These are phyloP conservation scores for Phortica okadai DNA, from an alignment of 2,888 invertebrate species.

Conservation along the genomic window DNA sequence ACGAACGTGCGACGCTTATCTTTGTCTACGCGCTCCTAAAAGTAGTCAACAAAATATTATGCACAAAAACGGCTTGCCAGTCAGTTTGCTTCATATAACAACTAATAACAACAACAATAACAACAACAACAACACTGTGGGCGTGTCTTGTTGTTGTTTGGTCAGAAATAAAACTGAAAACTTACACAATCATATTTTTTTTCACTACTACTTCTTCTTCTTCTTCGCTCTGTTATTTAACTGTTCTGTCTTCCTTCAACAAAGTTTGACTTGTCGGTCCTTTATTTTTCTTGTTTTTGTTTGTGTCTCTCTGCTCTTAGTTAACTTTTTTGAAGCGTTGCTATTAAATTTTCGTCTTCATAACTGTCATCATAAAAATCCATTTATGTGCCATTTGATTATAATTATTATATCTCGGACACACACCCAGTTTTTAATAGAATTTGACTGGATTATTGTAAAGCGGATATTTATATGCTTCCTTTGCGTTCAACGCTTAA, in stretches of 20 bases:
- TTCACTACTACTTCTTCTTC: too few relatives aligned
- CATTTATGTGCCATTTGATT: not conserved
- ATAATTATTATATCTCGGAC: not conserved
- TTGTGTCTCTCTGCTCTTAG: not conserved
- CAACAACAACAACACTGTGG: too few relatives aligned
- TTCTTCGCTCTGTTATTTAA: too few relatives aligned
- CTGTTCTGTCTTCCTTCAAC: not conserved
- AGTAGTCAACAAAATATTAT: slow-evolving; percentile 55
- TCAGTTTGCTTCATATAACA: slow-evolving; percentile 17
- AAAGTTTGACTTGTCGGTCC: not conserved
- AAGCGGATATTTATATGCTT: slow-evolving; percentile 11
- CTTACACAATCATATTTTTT: too few relatives aligned
- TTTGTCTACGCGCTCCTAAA: too few relatives aligned
- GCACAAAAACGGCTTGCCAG: slow-evolving; percentile 56
- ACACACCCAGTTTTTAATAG: not conserved
- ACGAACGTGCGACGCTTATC: too few relatives aligned
- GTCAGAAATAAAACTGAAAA: too few relatives aligned
- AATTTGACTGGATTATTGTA: slow-evolving; percentile 10
- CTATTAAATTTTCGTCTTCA: not conserved
- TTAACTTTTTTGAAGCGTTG: too few relatives aligned
- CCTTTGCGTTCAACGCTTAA: not conserved
- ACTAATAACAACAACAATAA: slow-evolving; percentile 1
- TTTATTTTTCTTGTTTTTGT: not conserved
- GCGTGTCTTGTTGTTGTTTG: too few relatives aligned
- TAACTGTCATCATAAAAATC: slow-evolving; percentile 8